phyloP scores from a whole-genome alignment of 2,888 invertebrate genomes.

The Drosophila suboccidentalis region DNA sequence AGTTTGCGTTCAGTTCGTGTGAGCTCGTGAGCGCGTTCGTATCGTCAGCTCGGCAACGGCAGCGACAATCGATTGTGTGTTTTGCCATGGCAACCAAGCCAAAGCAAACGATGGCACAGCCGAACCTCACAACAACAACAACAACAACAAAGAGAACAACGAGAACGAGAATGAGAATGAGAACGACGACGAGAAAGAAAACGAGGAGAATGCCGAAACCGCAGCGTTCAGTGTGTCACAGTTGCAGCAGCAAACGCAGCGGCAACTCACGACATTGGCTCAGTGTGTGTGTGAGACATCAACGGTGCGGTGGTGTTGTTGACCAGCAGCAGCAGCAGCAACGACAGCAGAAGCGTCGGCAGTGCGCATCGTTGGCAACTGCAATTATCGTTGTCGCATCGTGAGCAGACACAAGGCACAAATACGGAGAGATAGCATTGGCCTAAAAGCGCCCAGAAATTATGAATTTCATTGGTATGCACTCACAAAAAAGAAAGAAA shows the following conservation, averaged over 20 bases:
- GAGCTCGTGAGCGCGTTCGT: conserved; percentile 73
- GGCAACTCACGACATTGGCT: conserved; percentile 10
- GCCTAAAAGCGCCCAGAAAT: conserved; percentile 86
- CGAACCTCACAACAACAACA: conserved; percentile 20
- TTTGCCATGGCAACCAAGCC: conserved; percentile 62
- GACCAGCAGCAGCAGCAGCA: conserved; percentile 1
- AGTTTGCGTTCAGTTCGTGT: conserved; percentile 68
- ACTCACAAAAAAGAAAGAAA: conserved; percentile 3
- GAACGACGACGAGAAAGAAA: conserved; percentile 10
- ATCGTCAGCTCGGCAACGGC: conserved; percentile 34
- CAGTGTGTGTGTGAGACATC: conserved; percentile 53
- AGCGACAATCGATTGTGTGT: conserved; percentile 61
- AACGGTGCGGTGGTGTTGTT: conserved; percentile 48
- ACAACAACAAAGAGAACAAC: conserved; percentile 6
- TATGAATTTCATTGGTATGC: conserved; percentile 86
- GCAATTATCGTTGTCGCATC: conserved; percentile 37
- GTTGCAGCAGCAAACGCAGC: conserved; percentile 65
- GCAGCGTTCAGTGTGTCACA: conserved; percentile 65
- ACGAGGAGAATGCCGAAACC: conserved; percentile 29
- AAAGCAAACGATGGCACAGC: conserved; percentile 22
- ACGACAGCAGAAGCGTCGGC: conserved; percentile 29
- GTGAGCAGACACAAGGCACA: conserved; percentile 48
- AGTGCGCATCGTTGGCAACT: conserved; percentile 44
- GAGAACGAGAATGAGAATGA: conserved; percentile 3
- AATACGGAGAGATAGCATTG: conserved; percentile 85